Evolutionary conservation across 2,113 vertebrate genomes (phyloP).

Genomic region (Carassius auratus): DNA sequence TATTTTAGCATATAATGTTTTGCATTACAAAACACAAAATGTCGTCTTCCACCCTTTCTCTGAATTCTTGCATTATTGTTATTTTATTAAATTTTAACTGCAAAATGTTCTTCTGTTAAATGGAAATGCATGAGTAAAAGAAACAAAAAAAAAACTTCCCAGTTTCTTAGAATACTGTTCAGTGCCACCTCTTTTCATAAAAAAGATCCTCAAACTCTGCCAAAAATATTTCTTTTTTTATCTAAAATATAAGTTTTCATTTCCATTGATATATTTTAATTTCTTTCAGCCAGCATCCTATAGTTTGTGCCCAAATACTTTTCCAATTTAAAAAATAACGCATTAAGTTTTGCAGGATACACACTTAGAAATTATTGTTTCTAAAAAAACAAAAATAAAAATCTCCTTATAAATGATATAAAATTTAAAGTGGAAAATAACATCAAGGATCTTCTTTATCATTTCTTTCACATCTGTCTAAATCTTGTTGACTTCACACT

Average conservation of each 20-base stretch:
- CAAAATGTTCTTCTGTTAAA: not conserved
- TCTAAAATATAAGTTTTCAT: not conserved
- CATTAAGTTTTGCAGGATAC: too few species aligned
- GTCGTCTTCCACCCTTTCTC: not conserved
- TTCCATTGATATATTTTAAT: not conserved
- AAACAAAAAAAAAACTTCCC: not conserved
- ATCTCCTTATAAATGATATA: not conserved
- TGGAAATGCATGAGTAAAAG: not conserved
- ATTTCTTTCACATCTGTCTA: not conserved
- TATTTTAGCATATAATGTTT: not conserved
- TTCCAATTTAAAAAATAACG: not conserved
- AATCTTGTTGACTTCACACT: not conserved
- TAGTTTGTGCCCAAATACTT: not conserved
- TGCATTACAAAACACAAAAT: not conserved
- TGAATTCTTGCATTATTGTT: not conserved
- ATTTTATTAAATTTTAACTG: not conserved
- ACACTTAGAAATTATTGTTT: too few species aligned
- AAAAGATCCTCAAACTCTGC: not conserved
- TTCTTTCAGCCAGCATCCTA: not conserved
- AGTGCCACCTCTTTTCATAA: not conserved
- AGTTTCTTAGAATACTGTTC: not conserved
- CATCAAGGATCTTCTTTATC: not conserved
- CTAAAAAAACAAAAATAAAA: too few species aligned
- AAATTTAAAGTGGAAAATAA: not conserved
- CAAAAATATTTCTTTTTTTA: not conserved